Evolutionary conservation across 1,140 invertebrate species (phyloP).

Genomic region (Trichomalopsis sarcophagae): DNA sequence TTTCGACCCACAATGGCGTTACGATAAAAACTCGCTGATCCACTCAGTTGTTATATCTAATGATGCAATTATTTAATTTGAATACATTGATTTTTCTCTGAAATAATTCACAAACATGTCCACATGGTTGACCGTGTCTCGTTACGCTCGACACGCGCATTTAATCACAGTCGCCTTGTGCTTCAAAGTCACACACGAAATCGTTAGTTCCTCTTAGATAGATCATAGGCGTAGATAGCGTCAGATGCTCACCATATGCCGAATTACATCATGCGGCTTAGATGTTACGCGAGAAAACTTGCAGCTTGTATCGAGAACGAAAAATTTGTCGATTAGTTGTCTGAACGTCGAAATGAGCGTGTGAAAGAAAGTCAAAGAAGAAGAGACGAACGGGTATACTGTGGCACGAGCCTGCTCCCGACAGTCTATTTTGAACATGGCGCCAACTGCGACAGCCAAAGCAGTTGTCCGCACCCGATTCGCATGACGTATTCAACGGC

Average conservation of each 20-base stretch:
- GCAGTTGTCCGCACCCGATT: constrained; percentile 6
- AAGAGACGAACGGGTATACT: neutral
- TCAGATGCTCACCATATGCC: neutral
- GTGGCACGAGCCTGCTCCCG: neutral
- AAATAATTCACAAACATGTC: neutral
- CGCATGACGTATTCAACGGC: neutral
- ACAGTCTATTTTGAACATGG: neutral
- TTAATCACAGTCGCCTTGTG: neutral
- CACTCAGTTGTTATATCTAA: too few relatives aligned
- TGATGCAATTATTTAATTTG: too few relatives aligned
- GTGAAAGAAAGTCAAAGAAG: constrained; percentile 40
- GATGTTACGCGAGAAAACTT: constrained; percentile 46
- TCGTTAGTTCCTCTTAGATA: neutral
- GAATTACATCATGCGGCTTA: constrained; percentile 18
- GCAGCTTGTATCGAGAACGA: neutral
- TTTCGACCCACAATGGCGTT: neutral
- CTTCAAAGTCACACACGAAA: neutral
- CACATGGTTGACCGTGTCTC: neutral
- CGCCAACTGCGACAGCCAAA: constrained; percentile 16
- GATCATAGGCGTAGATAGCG: neutral
- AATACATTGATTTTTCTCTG: too few relatives aligned
- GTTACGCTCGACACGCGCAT: neutral
- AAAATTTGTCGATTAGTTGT: constrained; percentile 31
- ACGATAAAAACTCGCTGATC: too few relatives aligned
- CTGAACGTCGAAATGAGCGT: constrained; percentile 6